Base-by-base conservation (phyloP, 2,113 vertebrate genomes). In the Calypte anna region DNA sequence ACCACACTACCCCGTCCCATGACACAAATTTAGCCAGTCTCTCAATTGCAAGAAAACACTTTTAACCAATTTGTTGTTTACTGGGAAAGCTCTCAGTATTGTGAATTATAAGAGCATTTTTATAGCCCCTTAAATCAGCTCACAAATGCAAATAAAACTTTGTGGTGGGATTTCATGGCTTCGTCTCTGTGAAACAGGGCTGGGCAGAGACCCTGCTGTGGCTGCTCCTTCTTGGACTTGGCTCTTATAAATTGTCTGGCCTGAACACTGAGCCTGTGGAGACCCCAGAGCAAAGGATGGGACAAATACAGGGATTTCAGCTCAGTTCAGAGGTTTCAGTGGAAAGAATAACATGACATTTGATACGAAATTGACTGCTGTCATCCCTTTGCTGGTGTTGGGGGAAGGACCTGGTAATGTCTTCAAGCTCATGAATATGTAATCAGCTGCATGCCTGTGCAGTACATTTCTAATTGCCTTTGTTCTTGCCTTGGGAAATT, bases 391-490 rank as follows among this genome's bases (percentile, higher is more conserved):
- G 5, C 3, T 73, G 18, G 40, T 8, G 3, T 2, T 74, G 15
- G 40, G 43, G 79, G 72, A 70, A 86, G 85, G 67, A 69, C 51
- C 62, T 36, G n/a, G 23, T 58, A 67, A 81, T 23, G 51, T 70
- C 76, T 91, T 59, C 61, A 44, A 44, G 55, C 80, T 93, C 75
- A 86, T 78, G 67, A 86, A 79, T 86, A 61, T 75, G 88, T 61
- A 82, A 88, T 61, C 66, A 48, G 51, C 57, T 23, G 40, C 51
- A 70, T 66, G 91, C 75, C 54, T 62, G 5, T 58, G 87, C 74
- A n/a, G 43, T 62, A 51, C 17, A 8, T 61, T 89, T 59, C 55
- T 93, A 79, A 93, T 93, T 93, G 85, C 81, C 72, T 93, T 95
- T 91, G 76, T 88, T 86, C 91, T 88, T 50, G 30, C 12, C 2